Conservation (phyloP, 2,888 invertebrate genomes). For the Perdita meconis region DNA sequence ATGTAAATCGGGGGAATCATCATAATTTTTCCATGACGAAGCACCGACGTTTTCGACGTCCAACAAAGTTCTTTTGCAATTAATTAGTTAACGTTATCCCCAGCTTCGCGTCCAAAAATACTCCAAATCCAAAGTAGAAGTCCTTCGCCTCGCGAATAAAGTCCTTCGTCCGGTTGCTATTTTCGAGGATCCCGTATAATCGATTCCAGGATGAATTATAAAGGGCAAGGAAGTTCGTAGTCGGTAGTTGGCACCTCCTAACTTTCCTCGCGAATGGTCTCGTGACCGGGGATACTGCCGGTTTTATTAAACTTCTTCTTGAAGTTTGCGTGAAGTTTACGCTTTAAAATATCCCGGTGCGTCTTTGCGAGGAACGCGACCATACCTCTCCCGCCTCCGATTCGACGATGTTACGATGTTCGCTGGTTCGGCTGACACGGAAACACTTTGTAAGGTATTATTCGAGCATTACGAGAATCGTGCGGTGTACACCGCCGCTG, state of each 20-base stretch:
- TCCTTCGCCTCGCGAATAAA: too few species aligned
- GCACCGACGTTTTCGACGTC: too few species aligned
- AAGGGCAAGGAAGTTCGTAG: background rate
- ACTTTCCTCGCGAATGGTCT: background rate
- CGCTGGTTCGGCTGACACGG: slow-evolving; percentile 20
- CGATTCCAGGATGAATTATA: background rate
- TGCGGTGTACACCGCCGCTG: background rate
- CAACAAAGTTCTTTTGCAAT: too few species aligned
- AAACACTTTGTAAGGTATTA: slow-evolving; percentile 23
- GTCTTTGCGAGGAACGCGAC: slow-evolving; percentile 1
- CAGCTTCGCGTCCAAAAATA: too few species aligned
- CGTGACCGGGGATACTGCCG: background rate
- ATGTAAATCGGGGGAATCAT: too few species aligned
- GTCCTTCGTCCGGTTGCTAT: too few species aligned
- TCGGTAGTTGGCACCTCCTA: background rate
- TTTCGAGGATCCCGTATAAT: background rate
- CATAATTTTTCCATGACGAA: too few species aligned
- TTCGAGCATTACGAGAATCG: slow-evolving; percentile 22
- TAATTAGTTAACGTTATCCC: too few species aligned
- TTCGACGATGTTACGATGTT: slow-evolving; percentile 19
- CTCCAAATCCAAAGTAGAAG: too few species aligned
- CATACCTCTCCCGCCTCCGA: background rate
- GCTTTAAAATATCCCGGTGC: slow-evolving; percentile 22
- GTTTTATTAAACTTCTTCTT: slow-evolving; percentile 24
- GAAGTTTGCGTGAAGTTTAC: slow-evolving; percentile 23